A percentile compares a stretch with the other conserved stretches of the same genome.
These are phyloP conservation scores for Eupeodes latifasciatus DNA, from an alignment of 2,888 invertebrate genomes.

Conservation along the genomic window DNA sequence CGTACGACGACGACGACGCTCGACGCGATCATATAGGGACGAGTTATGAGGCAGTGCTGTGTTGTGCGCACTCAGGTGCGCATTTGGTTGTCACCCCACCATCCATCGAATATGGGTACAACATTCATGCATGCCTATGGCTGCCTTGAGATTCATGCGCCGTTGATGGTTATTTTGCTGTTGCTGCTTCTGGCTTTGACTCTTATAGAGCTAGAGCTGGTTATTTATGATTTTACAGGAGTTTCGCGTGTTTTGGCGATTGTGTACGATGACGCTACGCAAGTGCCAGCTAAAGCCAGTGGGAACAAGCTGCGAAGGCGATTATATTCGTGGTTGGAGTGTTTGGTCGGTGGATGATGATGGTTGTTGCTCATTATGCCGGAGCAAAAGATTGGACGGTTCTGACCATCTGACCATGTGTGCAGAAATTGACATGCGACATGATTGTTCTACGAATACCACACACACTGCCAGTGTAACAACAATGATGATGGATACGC, in stretches of 20 bases:
- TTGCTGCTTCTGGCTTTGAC: background rate
- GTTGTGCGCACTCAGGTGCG: slow-evolving; percentile 62
- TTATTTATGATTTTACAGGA: slow-evolving; percentile 70
- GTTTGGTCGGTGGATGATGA: slow-evolving; percentile 25
- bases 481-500: background rate
- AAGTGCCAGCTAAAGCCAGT: background rate
- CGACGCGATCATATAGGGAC: slow-evolving; percentile 18
- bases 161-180: background rate
- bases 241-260: slow-evolving; percentile 60
- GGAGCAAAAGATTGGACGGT: slow-evolving; percentile 38
- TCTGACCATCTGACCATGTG: slow-evolving; percentile 55
- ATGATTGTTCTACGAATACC: slow-evolving; percentile 65
- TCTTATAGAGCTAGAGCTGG: slow-evolving; percentile 41
- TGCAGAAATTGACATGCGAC: slow-evolving; percentile 65
- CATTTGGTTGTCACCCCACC: slow-evolving; percentile 59
- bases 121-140: slow-evolving; percentile 19
- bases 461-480: slow-evolving; percentile 51
- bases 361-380: slow-evolving; percentile 31
- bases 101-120: background rate
- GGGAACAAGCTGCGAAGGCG: slow-evolving; percentile 33
- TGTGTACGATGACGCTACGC: too few relatives aligned
- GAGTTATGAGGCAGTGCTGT: slow-evolving; percentile 56
- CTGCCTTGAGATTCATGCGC: slow-evolving; percentile 15
- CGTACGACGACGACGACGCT: background rate
- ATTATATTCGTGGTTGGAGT: slow-evolving; percentile 46